phyloP scores from a whole-genome alignment of 2,888 invertebrate species.

The Lucinisca nassula region DNA sequence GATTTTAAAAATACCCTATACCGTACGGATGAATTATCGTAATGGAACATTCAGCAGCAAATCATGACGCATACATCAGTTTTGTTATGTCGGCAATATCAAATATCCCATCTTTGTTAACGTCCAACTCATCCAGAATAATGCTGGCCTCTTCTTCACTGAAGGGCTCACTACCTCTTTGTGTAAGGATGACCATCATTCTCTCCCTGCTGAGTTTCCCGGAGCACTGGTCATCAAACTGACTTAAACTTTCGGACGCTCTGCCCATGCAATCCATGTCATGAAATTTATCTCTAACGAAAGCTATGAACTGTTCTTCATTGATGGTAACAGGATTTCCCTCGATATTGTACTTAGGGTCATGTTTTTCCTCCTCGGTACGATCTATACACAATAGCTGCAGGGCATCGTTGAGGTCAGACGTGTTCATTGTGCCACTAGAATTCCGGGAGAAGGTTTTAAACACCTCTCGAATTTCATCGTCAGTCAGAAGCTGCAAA shows the following conservation, averaged over 20 bases:
- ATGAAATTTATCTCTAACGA: not conserved
- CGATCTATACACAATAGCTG: not conserved
- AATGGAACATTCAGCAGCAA: no score
- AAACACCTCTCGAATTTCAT: not conserved
- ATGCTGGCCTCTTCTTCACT: not conserved
- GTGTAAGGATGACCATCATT: not conserved
- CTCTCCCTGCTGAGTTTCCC: not conserved
- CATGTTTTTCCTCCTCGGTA: not conserved
- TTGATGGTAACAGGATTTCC: not conserved
- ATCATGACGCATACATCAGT: no score
- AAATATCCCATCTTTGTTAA: not conserved
- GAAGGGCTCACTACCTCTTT: slow-evolving; percentile 6
- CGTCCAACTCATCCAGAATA: not conserved
- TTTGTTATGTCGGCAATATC: no score
- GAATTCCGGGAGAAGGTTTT: not conserved
- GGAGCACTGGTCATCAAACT: not conserved
- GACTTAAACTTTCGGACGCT: not conserved
- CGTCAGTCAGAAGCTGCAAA: not conserved
- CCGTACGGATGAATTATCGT: no score
- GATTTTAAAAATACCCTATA: no score
- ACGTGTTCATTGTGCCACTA: not conserved
- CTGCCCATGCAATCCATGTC: not conserved
- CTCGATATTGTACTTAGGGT: not conserved
- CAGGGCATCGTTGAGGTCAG: not conserved
- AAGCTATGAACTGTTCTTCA: not conserved